phyloP scores from a whole-genome alignment of 2,797 vertebrate species.

The Pangasius djambal region DNA sequence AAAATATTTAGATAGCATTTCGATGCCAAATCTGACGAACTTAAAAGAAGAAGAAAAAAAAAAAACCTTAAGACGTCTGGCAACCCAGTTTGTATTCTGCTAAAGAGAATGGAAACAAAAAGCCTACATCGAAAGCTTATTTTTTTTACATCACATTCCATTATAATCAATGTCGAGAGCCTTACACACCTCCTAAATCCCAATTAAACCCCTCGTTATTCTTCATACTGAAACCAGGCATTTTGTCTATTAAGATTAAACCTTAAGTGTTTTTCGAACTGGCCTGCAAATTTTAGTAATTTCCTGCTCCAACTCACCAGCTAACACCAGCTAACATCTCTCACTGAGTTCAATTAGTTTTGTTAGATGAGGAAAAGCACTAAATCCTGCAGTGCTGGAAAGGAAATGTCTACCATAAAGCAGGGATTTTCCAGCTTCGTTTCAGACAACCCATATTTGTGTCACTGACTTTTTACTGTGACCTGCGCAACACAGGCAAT shows the following conservation, averaged over 20 bases:
- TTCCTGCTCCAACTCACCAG: not conserved
- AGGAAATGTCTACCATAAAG: not conserved
- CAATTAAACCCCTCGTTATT: not conserved
- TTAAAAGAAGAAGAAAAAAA: no score
- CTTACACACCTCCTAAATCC: not conserved
- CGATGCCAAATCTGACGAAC: no score
- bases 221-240: not conserved
- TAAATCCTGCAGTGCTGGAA: not conserved
- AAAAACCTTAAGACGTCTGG: no score
- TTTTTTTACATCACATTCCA: not conserved
- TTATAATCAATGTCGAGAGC: not conserved
- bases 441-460: not conserved
- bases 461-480: not conserved
- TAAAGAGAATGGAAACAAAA: not conserved
- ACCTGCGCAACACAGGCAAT: not conserved
- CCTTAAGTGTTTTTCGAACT: not conserved
- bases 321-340: no score
- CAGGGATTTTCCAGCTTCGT: not conserved
- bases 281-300: not conserved
- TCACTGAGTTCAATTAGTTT: no score
- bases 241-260: not conserved
- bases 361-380: not conserved
- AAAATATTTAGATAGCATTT: no score
- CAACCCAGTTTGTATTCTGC: not conserved
- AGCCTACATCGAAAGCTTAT: not conserved